A percentile compares a stretch with the other conserved stretches of the same genome.
phyloP scores from a whole-genome alignment of 2,888 invertebrate genomes.

The Luffia ferchaultella region DNA sequence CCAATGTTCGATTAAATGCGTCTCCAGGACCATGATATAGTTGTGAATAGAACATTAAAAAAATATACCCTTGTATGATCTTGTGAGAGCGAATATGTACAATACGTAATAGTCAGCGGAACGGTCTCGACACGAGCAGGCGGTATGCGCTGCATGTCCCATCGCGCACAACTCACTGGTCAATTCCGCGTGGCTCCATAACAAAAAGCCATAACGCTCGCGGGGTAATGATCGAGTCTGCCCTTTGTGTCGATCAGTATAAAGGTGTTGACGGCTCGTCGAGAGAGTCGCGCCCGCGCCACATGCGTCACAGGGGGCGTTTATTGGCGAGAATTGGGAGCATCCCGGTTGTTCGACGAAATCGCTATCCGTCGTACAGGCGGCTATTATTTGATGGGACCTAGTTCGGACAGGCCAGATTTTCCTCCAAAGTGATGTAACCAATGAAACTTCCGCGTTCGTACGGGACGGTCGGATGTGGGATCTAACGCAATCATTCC shows the following conservation, averaged over 20 bases:
- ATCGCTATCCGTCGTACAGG: constrained; percentile 56
- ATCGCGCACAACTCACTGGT: constrained; percentile 34
- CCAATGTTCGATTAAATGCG: too few species aligned
- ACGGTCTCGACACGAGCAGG: constrained; percentile 28
- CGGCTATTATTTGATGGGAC: constrained; percentile 45
- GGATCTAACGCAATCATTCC: not conserved
- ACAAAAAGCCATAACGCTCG: constrained; percentile 30
- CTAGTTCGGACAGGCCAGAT: constrained; percentile 36
- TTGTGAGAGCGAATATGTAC: constrained; percentile 22
- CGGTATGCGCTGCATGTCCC: constrained; percentile 35
- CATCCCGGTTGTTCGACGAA: constrained; percentile 60
- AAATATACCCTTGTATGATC: constrained; percentile 23
- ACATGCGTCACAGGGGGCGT: constrained; percentile 49
- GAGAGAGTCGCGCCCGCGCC: constrained; percentile 30
- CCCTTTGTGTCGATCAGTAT: constrained; percentile 30
- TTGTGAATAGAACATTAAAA: too few species aligned
- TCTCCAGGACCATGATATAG: too few species aligned
- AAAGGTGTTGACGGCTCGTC: constrained; percentile 41
- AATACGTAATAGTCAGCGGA: constrained; percentile 32
- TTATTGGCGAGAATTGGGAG: constrained; percentile 64
- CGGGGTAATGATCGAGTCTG: constrained; percentile 32
- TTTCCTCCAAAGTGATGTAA: constrained; percentile 9
- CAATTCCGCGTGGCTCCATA: constrained; percentile 36
- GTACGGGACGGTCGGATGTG: not conserved
- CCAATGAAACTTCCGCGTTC: not conserved